Evolutionary conservation across 1,140 invertebrate genomes (phyloP), one percentile per base, ranked within the genome.

Genomic region (Drosophila pruinosa): DNA sequence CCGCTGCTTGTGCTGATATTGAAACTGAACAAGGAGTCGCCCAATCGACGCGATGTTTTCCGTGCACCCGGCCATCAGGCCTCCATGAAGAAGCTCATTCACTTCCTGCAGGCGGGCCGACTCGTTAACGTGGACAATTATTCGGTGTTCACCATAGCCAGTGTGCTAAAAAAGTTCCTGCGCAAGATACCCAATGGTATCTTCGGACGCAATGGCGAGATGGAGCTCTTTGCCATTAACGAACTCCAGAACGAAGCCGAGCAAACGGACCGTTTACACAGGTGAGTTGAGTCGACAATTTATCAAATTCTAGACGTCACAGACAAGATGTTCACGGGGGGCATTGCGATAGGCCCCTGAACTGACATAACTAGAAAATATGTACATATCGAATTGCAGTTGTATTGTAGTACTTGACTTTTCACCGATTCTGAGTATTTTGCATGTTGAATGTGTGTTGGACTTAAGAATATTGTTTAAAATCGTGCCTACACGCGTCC

Each of bases 51-150:
- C 82, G 97, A 99, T 93, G 97, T 98, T 15, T 99, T 98, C 92
- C 94, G 97, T 56, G 97, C 97, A 17, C 97, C 97, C 7, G 97
- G 97, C 0, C 97, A 98, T 91, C 97, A 98, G 91, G 96, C 96
- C 21, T 97, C 98, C 76, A 98, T 99, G 94, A 98, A 99, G 90
- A 98, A 98, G 91, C 94, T 99, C 0, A 97, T 98, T 69, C 97
- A 99, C 91, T 98, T 99, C 86, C 93, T 96, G 65, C 97, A 98
- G 92, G 97, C 98, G 74, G 98, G 98, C 8, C 94, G 98, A 65
- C 94, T 99, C 71, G 97, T 99, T n/a, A 99, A 99, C 91, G 98
- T 99, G 86, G 96, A 98, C 86, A 98, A 99, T 91, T 99, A 98
- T 91, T 98, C 97, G 72, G 98, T 99, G 54, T 98, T 99, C 92